A percentile compares a stretch with the other conserved stretches of the same genome.
phyloP scores from a whole-genome alignment of 2,797 vertebrate species.

The Tragelaphus eurycerus region DNA sequence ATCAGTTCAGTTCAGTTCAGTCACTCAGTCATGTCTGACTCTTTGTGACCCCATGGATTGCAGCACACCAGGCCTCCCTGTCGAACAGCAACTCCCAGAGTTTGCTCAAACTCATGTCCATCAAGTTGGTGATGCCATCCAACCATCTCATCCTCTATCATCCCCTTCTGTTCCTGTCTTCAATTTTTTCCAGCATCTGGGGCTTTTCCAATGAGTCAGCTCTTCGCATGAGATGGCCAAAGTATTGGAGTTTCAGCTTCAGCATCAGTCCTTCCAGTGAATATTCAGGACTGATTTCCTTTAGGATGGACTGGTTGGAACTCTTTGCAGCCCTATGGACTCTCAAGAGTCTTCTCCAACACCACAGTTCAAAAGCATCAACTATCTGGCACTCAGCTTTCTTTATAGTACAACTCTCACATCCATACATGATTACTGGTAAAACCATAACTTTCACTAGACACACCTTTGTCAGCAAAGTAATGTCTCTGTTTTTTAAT shows the following conservation, averaged over 20 bases:
- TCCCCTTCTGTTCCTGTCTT: not conserved
- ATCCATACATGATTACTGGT: not conserved
- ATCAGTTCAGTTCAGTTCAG: not conserved
- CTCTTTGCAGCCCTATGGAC: not conserved
- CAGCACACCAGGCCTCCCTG: not conserved
- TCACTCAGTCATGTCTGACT: not conserved
- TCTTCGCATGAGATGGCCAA: not conserved
- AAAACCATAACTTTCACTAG: not conserved
- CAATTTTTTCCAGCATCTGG: not conserved
- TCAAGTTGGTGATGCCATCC: not conserved
- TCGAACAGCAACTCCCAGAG: rapidly evolving
- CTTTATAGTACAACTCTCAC: not conserved
- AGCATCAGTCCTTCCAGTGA: not conserved
- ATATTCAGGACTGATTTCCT: not conserved
- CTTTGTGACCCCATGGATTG: not conserved
- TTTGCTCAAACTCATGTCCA: not conserved
- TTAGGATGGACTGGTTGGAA: not conserved
- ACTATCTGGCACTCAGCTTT: not conserved
- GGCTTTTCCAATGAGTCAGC: not conserved
- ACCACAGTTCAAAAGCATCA: not conserved
- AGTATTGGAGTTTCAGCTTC: not conserved
- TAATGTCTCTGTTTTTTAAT: not conserved
- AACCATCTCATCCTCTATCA: not conserved
- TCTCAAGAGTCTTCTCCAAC: not conserved
- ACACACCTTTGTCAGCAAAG: not conserved